Percentiles rank a stretch among this genome's conserved stretches.
phyloP scores from a whole-genome alignment of 1,140 invertebrate genomes.

The Aphis gossypii region DNA sequence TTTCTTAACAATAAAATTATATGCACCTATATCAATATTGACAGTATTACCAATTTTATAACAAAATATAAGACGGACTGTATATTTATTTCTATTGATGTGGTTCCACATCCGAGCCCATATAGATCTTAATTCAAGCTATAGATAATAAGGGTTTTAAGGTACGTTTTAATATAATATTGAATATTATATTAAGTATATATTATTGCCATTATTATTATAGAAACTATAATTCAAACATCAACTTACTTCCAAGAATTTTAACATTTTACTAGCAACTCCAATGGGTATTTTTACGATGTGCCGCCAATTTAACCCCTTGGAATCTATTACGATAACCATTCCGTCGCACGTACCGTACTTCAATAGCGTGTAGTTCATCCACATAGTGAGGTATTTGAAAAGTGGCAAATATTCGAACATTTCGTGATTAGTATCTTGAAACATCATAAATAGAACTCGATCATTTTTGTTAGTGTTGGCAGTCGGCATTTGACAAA shows the following conservation, averaged over 20 bases:
- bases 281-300: constrained; percentile 22
- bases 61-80: no score
- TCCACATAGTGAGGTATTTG: constrained; percentile 22
- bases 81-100: no score
- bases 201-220: no score
- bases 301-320: constrained; percentile 12
- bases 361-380: constrained; percentile 1
- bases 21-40: no score
- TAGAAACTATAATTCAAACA: background rate
- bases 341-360: constrained; percentile 31
- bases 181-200: no score
- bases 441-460: background rate
- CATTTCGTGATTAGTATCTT: background rate
- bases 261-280: background rate
- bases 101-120: no score
- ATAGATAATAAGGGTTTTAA: no score
- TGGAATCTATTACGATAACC: background rate
- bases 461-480: constrained; percentile 12
- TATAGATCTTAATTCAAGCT: no score
- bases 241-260: constrained; percentile 22
- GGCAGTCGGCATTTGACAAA: background rate
- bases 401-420: background rate
- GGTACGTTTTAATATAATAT: no score
- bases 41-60: no score
- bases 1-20: no score